These are phyloP conservation scores for Nothocercus julius DNA, from an alignment of 2,113 vertebrate genomes.

Conservation along the genomic window DNA sequence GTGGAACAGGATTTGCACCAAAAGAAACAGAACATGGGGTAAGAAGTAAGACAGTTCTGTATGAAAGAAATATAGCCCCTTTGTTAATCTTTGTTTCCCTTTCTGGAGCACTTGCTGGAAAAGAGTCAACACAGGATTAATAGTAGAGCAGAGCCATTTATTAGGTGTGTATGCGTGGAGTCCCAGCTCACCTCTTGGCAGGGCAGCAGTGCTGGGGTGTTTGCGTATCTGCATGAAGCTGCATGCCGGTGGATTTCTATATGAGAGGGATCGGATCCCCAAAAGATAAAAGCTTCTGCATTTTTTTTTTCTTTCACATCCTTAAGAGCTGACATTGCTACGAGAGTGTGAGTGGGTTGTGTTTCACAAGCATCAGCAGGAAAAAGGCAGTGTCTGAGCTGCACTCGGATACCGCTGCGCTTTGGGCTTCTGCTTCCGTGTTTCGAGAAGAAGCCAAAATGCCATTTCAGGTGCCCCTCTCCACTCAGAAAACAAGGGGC, in stretches of 20 bases:
- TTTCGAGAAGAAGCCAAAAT: neutral
- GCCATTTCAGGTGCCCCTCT: neutral
- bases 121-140: neutral
- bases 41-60: neutral
- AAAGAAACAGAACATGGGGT: neutral
- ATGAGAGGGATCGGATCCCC: neutral
- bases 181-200: neutral
- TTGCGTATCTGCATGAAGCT: neutral
- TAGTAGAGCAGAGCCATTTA: neutral
- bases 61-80: neutral
- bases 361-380: neutral
- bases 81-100: neutral
- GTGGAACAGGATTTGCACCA: neutral
- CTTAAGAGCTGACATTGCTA: neutral
- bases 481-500: fast-evolving
- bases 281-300: neutral
- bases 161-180: neutral
- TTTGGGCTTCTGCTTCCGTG: neutral
- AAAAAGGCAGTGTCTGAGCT: neutral
- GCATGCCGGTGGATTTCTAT: neutral
- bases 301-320: neutral
- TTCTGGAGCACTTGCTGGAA: neutral
- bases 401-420: neutral
- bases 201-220: neutral
- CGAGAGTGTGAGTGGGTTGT: neutral